Conservation (phyloP, 2,888 invertebrate genomes). For the Phragmatobia fuliginosa region DNA sequence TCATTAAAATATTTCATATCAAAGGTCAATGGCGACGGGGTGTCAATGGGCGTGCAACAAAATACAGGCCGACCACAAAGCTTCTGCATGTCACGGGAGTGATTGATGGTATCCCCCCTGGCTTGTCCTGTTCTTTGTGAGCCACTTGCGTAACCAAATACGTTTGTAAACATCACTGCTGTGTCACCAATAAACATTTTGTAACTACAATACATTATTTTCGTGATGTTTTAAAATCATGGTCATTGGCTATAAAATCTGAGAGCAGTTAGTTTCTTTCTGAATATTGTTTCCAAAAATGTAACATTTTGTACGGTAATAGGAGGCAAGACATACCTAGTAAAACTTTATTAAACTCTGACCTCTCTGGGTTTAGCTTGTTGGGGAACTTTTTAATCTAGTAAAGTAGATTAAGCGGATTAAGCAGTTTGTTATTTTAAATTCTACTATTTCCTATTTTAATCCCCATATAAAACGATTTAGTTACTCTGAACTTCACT, state of each 20-base stretch:
- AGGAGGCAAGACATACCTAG: not conserved
- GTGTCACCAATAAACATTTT: conserved; percentile 54
- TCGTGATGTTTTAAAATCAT: not conserved
- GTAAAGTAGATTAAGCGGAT: not conserved
- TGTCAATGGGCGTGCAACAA: conserved; percentile 68
- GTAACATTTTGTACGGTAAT: not conserved
- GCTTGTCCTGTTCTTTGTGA: conserved; percentile 61
- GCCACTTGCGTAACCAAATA: conserved; percentile 67
- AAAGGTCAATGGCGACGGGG: conserved; percentile 61
- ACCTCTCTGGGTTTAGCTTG: not conserved
- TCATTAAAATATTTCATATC: conserved; percentile 50
- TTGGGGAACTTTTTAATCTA: not conserved
- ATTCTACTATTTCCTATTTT: not conserved
- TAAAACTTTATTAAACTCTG: conserved; percentile 4
- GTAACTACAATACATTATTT: conserved; percentile 38
- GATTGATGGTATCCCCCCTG: conserved; percentile 71
- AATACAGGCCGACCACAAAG: conserved; percentile 67
- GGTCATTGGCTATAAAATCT: not conserved
- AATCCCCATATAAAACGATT: not conserved
- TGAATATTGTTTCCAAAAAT: not conserved
- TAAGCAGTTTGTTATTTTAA: not conserved
- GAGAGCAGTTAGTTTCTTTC: not conserved
- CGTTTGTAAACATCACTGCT: conserved; percentile 59
- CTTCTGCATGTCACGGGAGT: conserved; percentile 75
- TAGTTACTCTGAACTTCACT: not conserved